Conservation (phyloP, 2,888 invertebrate genomes). For the Ptilodon capucinus region DNA sequence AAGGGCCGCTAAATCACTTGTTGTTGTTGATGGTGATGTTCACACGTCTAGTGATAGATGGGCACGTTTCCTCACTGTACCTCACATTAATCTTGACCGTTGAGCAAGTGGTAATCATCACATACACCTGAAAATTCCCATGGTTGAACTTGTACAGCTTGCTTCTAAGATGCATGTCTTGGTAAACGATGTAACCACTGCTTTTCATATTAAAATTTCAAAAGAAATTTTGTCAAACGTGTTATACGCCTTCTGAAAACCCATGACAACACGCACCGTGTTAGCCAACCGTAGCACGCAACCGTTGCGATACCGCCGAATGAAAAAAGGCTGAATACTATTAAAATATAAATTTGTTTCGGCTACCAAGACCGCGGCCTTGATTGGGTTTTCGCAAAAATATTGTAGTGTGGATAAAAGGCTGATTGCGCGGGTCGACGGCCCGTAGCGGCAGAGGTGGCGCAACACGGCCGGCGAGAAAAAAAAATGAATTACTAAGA, state of each 20-base stretch:
- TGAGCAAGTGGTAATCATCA: too few species aligned
- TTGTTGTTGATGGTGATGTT: too few species aligned
- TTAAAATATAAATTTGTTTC: slow-evolving; percentile 60
- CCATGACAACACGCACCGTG: slow-evolving; percentile 41
- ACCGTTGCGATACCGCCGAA: slow-evolving; percentile 38
- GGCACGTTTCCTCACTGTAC: too few species aligned
- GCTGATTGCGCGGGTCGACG: slow-evolving; percentile 47
- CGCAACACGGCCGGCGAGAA: slow-evolving; percentile 12
- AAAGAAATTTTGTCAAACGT: background rate
- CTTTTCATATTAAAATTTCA: too few species aligned
- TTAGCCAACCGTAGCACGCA: slow-evolving; percentile 53
- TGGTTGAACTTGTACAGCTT: too few species aligned
- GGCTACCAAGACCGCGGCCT: slow-evolving; percentile 49
- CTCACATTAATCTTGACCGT: too few species aligned
- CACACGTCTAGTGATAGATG: too few species aligned
- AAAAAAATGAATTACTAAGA: slow-evolving; percentile 32
- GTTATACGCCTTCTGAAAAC: slow-evolving; percentile 9
- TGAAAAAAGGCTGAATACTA: slow-evolving; percentile 39
- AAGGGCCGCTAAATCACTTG: too few species aligned
- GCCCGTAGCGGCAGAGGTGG: slow-evolving; percentile 34
- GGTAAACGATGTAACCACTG: too few species aligned
- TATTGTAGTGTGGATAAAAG: slow-evolving; percentile 28
- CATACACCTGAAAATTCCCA: too few species aligned
- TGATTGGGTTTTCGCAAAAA: slow-evolving; percentile 52
- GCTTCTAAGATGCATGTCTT: too few species aligned